Evolutionary conservation across 2,888 invertebrate genomes (phyloP), one percentile per base, ranked within the genome.

Genomic region (Ditylenchus weischeri): DNA sequence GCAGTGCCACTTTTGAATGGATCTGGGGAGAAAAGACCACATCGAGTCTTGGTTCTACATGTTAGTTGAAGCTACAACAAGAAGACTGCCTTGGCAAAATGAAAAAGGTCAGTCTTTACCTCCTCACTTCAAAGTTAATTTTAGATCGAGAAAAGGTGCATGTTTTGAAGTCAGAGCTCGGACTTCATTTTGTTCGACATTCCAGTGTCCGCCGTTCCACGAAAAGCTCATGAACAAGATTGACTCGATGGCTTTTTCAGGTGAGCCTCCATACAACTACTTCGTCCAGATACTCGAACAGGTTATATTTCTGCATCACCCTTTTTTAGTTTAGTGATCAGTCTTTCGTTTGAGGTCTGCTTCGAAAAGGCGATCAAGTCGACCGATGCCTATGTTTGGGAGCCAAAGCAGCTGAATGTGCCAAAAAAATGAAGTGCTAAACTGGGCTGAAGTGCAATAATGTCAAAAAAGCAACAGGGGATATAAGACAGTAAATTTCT

Each of bases 31-130:
- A 0, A 58, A 75, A 10, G 78, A 78, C 60, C 78, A 78, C 63
- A 11, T 64, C 15, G 64, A 64, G 19, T 54, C 57, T 19, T 64
- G 78, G 78, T 73, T 78, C 62, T 78, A 78, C 68, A 74, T 75
- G 61, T 62, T 75, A 1, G 71, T 78, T 29, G 78, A 78, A 57
- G 68, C 73, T 58, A 72, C 73, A 35, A 54, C 68, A 4, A 78
- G 78, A n/a, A 66, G 72, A 3, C 64, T 78, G 21, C 78, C 78
- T 10, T 78, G 78, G 78, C 65, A 75, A 66, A 66, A 72, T 66
- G 69, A 75, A 19, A 72, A 69, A 48, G 75, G 77, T 54, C 2
- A 13, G 43, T 43, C 3, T 8, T 15, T 13, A 13, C 2, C 43
- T 43, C n/a, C n/a, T n/a, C n/a, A n/a, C n/a, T 54, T 7, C 1